Conservation (phyloP, 1,140 invertebrate genomes). For the Drosophila baimaii region DNA sequence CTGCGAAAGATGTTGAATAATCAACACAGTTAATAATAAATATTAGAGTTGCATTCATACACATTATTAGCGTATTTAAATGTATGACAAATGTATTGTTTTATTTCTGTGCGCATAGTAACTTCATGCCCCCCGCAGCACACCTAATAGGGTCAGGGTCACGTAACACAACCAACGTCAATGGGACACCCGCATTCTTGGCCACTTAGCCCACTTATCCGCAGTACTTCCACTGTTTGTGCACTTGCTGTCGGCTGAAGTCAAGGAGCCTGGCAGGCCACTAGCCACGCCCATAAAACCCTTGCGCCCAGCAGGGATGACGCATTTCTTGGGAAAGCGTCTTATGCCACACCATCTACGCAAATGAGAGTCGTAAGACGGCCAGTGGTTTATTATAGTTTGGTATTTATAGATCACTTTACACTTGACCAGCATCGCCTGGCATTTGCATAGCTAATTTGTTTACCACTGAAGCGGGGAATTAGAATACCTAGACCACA, state of each 20-base stretch:
- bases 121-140: not conserved
- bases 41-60: not conserved
- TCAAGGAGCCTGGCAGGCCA: not conserved
- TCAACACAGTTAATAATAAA: too few species aligned
- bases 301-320: constrained; percentile 11
- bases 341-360: constrained; percentile 30
- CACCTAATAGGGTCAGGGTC: not conserved
- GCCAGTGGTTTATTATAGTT: constrained; percentile 13
- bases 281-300: constrained; percentile 3
- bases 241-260: not conserved
- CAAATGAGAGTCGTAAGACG: constrained; percentile 37
- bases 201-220: not conserved
- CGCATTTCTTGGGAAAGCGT: constrained; percentile 23
- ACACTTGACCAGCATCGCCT: constrained; percentile 45
- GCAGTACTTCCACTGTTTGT: constrained; percentile 8
- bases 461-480: constrained; percentile 41
- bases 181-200: constrained; percentile 28
- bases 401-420: constrained; percentile 56
- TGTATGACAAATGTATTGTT: not conserved
- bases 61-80: not conserved
- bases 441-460: constrained; percentile 71
- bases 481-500: constrained; percentile 21
- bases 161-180: constrained; percentile 30
- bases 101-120: not conserved
- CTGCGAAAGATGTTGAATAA: too few species aligned